Base-by-base conservation (phyloP, 2,888 invertebrate species). In the Rhodophaea formosa region DNA sequence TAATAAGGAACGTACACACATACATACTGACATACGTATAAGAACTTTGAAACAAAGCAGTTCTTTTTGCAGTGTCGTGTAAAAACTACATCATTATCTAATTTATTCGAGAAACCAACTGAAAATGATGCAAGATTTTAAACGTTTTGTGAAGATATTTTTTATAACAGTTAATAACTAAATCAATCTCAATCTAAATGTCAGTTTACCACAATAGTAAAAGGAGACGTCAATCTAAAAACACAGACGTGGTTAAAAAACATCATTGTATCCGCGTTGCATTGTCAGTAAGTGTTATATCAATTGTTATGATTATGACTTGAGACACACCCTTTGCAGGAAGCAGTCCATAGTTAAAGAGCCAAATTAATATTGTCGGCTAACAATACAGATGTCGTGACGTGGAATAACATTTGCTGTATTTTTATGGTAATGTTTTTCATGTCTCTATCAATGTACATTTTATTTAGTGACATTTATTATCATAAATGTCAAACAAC, bases 361-460 rank as follows among this genome's bases (percentile, higher is more conserved):
- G 15, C 29, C 30, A 43, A 54, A 35, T 51, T 39, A 51, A 35
- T 51, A 17, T 17, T 39, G 35, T 39, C 35, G 32, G 35, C n/a
- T n/a, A 39, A 51, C 51, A 51, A 51, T 51, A 17, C 17, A 35
- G 35, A 32, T 49, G 49, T 49, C 49, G 49, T 49, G 49, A 49
- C 49, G 15, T 32, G 14, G 3, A 15, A 32, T 47, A 32, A 49
- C 49, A 8, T 23, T 49, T 51, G 35, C 35, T 17, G 35, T 35
- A 15, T 51, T 51, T 35, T 12, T 51, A 51, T 51, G 51, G 16
- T 39, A 51, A 51, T 51, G 17, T 8, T 12, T 51, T 35, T 51
- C 51, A 35, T 51, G n/a, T 39, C 51, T 51, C 35, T 51, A 51
- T 51, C 17, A 8, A 32, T 10, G 16, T 47, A 12, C 8, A 8